phyloP scores from a whole-genome alignment of 2,888 invertebrate genomes.

The Eutolmus rufibarbis region DNA sequence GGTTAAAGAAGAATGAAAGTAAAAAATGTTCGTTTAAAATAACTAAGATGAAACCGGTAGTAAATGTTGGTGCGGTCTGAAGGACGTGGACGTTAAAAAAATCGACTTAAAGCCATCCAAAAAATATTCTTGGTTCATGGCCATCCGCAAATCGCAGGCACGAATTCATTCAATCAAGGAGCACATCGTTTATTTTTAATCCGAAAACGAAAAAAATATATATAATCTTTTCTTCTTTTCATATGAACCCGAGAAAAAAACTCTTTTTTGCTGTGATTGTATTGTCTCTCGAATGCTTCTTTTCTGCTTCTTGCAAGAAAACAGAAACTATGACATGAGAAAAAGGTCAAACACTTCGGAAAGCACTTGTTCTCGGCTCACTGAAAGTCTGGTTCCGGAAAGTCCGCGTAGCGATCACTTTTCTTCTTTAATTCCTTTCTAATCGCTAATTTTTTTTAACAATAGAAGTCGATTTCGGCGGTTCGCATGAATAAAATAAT shows the following conservation, averaged over 20 bases:
- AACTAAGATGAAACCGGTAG: background rate
- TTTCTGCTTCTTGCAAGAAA: conserved; percentile 24
- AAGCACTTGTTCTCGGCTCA: conserved; percentile 30
- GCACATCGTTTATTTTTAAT: background rate
- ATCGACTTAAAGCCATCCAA: background rate
- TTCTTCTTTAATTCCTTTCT: background rate
- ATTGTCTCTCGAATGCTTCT: conserved; percentile 18
- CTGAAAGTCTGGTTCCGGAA: background rate
- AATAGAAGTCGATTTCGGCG: background rate
- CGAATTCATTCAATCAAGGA: conserved; percentile 24
- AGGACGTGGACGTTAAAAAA: background rate
- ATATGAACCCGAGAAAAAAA: background rate
- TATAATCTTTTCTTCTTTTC: background rate
- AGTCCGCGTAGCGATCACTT: background rate
- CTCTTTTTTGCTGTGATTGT: conserved; percentile 10
- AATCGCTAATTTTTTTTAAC: background rate
- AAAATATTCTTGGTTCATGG: conserved; percentile 3
- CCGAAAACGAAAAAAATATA: background rate
- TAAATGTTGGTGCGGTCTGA: background rate
- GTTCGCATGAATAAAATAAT: background rate
- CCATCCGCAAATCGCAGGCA: conserved; percentile 12
- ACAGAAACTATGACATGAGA: conserved; percentile 43
- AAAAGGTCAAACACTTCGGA: conserved; percentile 47
- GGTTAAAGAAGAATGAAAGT: background rate
- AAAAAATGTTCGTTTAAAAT: background rate